These are phyloP conservation scores for Egretta garzetta DNA, from an alignment of 2,113 vertebrate genomes.

Conservation along the genomic window DNA sequence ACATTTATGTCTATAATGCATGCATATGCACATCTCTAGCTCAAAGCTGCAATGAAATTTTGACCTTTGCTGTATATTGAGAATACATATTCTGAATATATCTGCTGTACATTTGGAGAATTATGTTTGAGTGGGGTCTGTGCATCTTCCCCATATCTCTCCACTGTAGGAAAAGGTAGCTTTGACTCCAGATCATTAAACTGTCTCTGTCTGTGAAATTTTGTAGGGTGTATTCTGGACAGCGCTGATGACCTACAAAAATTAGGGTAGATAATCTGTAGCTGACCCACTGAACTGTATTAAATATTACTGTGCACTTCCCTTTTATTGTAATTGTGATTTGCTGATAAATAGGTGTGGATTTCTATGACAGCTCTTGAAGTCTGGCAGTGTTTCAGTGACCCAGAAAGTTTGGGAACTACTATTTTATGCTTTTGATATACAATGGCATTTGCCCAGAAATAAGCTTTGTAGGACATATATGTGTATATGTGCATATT, in stretches of 20 bases:
- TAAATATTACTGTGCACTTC: not conserved
- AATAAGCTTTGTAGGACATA: not conserved
- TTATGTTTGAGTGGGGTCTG: not conserved
- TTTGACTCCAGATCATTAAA: not conserved
- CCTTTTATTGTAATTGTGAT: not conserved
- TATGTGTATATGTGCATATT: not conserved
- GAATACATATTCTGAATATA: not conserved
- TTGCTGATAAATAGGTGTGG: not conserved
- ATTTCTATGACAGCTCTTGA: not conserved
- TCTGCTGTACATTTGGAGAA: not conserved
- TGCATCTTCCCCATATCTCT: not conserved
- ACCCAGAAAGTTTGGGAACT: not conserved
- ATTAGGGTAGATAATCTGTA: not conserved
- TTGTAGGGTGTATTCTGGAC: not conserved
- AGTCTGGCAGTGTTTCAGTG: not conserved
- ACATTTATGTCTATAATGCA: not conserved
- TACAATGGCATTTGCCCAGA: not conserved
- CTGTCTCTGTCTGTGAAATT: not conserved
- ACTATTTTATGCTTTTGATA: not conserved
- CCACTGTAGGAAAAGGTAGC: not conserved
- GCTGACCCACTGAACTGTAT: not conserved
- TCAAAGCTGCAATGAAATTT: not conserved
- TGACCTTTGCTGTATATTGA: not conserved
- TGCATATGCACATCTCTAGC: fast-evolving
- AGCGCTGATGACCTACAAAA: not conserved